phyloP scores from a whole-genome alignment of 2,888 invertebrate species.

The Plusia festucae region DNA sequence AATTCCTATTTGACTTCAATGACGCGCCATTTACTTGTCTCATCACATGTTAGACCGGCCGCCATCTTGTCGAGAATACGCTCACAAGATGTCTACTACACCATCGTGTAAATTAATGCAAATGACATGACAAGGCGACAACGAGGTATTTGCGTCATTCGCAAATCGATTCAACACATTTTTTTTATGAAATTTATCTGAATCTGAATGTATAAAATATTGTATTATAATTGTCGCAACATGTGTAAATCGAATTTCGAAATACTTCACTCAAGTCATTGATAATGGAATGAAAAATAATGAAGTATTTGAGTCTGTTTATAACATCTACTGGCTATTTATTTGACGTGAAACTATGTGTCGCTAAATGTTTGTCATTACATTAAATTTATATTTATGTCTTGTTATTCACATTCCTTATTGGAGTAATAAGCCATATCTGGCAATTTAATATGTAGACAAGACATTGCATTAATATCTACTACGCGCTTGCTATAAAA shows the following conservation, averaged over 20 bases:
- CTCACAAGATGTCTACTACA: constrained; percentile 76
- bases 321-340: constrained; percentile 11
- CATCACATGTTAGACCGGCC: constrained; percentile 35
- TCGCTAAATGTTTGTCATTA: constrained; percentile 15
- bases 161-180: constrained; percentile 68
- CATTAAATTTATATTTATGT: constrained; percentile 38
- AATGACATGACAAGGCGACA: constrained; percentile 69
- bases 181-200: constrained; percentile 63
- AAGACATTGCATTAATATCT: too few relatives aligned
- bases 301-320: constrained; percentile 16
- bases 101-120: constrained; percentile 78
- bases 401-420: constrained; percentile 25
- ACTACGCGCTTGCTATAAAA: not conserved
- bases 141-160: constrained; percentile 76
- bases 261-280: constrained; percentile 16
- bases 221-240: constrained; percentile 53
- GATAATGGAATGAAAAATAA: constrained; percentile 30
- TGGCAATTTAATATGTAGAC: too few relatives aligned
- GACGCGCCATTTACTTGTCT: constrained; percentile 26
- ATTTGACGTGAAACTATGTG: constrained; percentile 28
- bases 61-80: constrained; percentile 57
- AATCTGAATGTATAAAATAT: constrained; percentile 70
- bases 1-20: constrained; percentile 15
- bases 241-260: constrained; percentile 35
- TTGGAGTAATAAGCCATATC: constrained; percentile 33